These are phyloP conservation scores for Heliconius ethilla DNA, from an alignment of 2,888 invertebrate genomes.

Conservation along the genomic window DNA sequence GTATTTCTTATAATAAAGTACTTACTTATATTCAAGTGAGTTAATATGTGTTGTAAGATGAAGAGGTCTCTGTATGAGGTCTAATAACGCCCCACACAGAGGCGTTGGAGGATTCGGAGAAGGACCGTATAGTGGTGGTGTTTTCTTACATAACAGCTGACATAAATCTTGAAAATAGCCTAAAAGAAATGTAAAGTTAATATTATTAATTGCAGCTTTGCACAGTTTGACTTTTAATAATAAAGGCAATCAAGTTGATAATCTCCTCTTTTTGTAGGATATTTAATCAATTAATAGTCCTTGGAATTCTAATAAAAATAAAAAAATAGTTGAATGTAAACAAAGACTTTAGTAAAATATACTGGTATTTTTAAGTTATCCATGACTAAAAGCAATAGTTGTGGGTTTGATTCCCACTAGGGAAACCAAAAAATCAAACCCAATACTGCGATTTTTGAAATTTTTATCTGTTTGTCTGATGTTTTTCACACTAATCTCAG, in stretches of 20 bases:
- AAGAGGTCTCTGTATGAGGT: conserved; percentile 89
- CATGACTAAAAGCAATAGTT: not conserved
- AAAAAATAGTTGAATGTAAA: not conserved
- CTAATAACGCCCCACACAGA: conserved; percentile 86
- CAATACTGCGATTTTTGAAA: no score
- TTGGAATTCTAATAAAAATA: not conserved
- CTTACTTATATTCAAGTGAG: conserved; percentile 76
- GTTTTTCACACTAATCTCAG: no score
- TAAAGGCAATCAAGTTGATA: not conserved
- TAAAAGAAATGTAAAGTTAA: conserved; percentile 54
- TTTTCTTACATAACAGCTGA: conserved; percentile 85
- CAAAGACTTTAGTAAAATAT: not conserved
- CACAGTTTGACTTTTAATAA: not conserved
- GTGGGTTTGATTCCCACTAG: not conserved
- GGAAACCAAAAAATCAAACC: no score
- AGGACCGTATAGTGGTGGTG: conserved; percentile 86
- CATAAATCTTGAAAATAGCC: conserved; percentile 89
- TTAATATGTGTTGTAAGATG: conserved; percentile 76
- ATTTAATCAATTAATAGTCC: not conserved
- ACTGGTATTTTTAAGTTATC: no score
- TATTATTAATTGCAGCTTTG: not conserved
- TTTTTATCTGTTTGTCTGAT: no score
- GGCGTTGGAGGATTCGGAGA: conserved; percentile 87
- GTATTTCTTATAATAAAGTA: conserved; percentile 42
- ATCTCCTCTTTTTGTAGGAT: no score